These are phyloP conservation scores for Trimorus sp. DNA, from an alignment of 2,888 invertebrate genomes.

Conservation along the genomic window DNA sequence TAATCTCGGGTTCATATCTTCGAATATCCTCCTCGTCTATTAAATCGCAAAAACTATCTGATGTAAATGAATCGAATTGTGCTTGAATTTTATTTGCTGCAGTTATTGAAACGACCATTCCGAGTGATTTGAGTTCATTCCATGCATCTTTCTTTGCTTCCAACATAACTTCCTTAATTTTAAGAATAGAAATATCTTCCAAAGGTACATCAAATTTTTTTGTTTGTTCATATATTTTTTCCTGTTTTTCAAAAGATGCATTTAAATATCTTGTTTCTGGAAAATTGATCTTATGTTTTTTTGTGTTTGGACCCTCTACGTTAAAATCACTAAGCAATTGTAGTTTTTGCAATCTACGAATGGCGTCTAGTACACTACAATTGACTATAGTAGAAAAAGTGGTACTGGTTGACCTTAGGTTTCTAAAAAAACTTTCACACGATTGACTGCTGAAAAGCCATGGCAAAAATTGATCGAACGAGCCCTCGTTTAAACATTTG, in stretches of 20 bases:
- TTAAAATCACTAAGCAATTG: background rate
- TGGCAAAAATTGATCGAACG: slow-evolving; percentile 32
- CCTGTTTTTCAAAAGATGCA: slow-evolving; percentile 3
- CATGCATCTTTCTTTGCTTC: slow-evolving; percentile 8
- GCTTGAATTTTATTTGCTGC: background rate
- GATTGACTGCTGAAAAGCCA: slow-evolving; percentile 44
- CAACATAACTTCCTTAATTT: background rate
- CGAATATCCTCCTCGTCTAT: slow-evolving; percentile 20
- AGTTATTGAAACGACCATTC: background rate
- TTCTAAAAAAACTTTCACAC: slow-evolving; percentile 48
- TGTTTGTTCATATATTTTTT: background rate
- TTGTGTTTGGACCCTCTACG: background rate
- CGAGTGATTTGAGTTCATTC: slow-evolving; percentile 4
- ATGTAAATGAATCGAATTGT: background rate
- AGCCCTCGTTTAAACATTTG: slow-evolving; percentile 21
- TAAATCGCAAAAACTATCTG: background rate
- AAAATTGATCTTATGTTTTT: background rate
- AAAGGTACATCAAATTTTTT: background rate
- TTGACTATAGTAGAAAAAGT: slow-evolving; percentile 12
- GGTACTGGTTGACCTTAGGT: slow-evolving; percentile 9
- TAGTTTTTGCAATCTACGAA: background rate
- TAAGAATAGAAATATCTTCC: background rate
- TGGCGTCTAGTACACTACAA: background rate
- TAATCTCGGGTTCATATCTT: background rate
- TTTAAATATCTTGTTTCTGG: background rate